Conservation (phyloP, 2,113 vertebrate species). For the Dromaius novaehollandiae region DNA sequence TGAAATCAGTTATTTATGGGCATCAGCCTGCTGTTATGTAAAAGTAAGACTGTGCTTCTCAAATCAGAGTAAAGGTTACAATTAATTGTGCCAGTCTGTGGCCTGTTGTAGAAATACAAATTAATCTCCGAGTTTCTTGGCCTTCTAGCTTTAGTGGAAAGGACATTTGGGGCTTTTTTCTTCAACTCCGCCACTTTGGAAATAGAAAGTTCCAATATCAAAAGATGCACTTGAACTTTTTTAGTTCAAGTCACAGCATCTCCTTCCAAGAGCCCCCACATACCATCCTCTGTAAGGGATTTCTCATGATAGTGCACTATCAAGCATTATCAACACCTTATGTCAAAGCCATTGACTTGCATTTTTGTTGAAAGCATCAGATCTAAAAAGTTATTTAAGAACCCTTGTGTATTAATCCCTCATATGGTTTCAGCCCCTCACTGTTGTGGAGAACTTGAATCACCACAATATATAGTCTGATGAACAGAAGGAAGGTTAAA, state of each 20-base stretch:
- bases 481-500: background rate
- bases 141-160: background rate
- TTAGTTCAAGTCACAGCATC: background rate
- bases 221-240: background rate
- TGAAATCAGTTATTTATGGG: background rate
- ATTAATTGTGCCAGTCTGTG: background rate
- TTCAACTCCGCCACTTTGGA: background rate
- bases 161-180: background rate
- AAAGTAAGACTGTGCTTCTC: background rate
- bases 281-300: background rate
- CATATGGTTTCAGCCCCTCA: background rate
- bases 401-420: background rate
- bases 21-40: background rate
- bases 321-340: background rate
- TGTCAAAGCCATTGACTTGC: background rate
- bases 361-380: background rate
- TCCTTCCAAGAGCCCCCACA: background rate
- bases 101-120: background rate
- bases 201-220: background rate
- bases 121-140: background rate
- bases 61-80: background rate
- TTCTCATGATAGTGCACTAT: background rate
- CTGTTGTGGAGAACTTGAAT: background rate
- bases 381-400: background rate
- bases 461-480: background rate